Base-by-base conservation (phyloP, 2,113 vertebrate genomes). In the Sterrhoptilus dennistouni region DNA sequence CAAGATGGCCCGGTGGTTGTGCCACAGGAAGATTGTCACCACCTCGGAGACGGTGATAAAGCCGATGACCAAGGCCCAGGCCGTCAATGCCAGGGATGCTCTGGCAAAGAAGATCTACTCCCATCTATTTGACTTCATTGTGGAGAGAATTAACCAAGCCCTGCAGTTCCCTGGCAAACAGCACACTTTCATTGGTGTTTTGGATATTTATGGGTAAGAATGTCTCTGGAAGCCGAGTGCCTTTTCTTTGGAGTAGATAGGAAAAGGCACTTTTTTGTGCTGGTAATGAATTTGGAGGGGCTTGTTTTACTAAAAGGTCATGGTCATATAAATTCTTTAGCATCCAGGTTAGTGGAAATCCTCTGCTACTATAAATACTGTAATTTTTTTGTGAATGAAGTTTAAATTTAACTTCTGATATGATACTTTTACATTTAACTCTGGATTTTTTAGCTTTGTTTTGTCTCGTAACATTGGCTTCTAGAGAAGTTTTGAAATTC, bases 151-250 rank as follows among this genome's bases (percentile, higher is more conserved):
- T 85, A 99, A 99, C 95, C 96, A 97, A 40, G 99, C 98, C 0
- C 97, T 99, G 86, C 97, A 98, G 96, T 99, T 99, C 76, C 97
- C 98, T 53, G 99, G 99, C 87, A 99, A 99, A 42, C 98, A 99
- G 50, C 98, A 99, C 80, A 98, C 99, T 59, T 99, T 99, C 96
- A 99, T 99, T 64, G 99, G 99, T 42, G 99, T 99, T 66, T 97
- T 99, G 98, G 99, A 99, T 95, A 99, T 99, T 95, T 99, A 99
- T 88, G 99, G 99, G 99, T 99, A 98, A 98, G 98, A 57, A 29
- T 29, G 33, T 81, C 90, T 94, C 76, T 68, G 15, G 38, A 87
- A 79, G 47, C 20, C 57, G 24, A 40, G 14, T 38, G 21, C 29
- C 19, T 61, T 85, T 88, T 63, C n/a, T 68, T 35, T 74, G 63